phyloP scores from a whole-genome alignment of 2,888 invertebrate species.

The Euplagia quadripunctaria region DNA sequence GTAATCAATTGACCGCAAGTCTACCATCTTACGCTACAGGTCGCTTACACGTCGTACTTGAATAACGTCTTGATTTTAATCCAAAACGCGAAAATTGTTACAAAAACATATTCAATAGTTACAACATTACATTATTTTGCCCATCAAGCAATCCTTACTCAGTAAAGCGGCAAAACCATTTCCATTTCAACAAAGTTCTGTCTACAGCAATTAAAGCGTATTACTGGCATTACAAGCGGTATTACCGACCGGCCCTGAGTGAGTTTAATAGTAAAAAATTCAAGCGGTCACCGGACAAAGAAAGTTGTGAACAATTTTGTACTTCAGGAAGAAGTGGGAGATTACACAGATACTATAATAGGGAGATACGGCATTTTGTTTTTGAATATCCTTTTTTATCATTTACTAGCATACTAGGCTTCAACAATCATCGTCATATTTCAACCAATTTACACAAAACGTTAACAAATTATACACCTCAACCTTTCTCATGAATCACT shows the following conservation, averaged over 20 bases:
- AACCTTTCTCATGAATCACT: too few relatives aligned
- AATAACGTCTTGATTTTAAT: neutral
- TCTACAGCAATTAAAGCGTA: slow-evolving; percentile 56
- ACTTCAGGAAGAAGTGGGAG: slow-evolving; percentile 76
- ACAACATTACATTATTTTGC: slow-evolving; percentile 29
- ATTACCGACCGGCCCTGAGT: slow-evolving; percentile 47
- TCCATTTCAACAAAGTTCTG: slow-evolving; percentile 54
- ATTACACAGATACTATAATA: slow-evolving; percentile 52
- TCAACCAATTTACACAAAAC: too few relatives aligned
- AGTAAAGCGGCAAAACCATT: slow-evolving; percentile 57
- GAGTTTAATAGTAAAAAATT: slow-evolving; percentile 81
- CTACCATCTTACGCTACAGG: too few relatives aligned
- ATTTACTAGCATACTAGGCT: too few relatives aligned
- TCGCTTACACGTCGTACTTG: too few relatives aligned
- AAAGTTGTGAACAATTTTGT: slow-evolving; percentile 82
- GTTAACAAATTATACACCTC: too few relatives aligned
- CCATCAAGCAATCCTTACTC: slow-evolving; percentile 64
- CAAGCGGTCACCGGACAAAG: slow-evolving; percentile 82
- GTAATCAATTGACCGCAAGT: neutral
- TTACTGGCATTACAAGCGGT: slow-evolving; percentile 39
- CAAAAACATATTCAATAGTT: neutral
- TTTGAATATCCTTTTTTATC: too few relatives aligned
- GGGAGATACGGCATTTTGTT: slow-evolving; percentile 28
- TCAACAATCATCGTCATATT: too few relatives aligned
- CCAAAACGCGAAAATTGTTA: neutral